Evolutionary conservation across 2,797 vertebrate genomes (phyloP), one percentile per base, ranked within the genome.

Genomic region (Phrynocephalus forsythii): DNA sequence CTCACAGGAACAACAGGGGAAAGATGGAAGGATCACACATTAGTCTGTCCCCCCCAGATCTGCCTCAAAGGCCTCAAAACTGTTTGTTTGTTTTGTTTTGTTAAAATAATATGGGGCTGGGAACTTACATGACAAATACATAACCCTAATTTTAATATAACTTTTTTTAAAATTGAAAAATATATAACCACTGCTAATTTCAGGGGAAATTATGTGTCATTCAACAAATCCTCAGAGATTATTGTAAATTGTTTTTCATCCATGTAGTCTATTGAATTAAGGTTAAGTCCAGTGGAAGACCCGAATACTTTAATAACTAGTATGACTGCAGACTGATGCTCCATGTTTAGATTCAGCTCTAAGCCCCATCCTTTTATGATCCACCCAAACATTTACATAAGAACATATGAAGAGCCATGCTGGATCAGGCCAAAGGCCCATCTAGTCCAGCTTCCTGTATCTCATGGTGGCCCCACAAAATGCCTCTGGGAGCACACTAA

Each of bases 221-320:
- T 15, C 38, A 38, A 22, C 76, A 86, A n/a, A 69, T 26, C 1
- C 18, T 56, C 52, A 7, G 9, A 5, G 30, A 38, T 24, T 13
- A 86, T 24, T 82, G 50, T 86, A 52, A 80, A 69, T 11, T 79
- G 28, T 4, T 91, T 78, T 7, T 91, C 80, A n/a, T 44, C 67
- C 90, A 2, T 79, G 90, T 63, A 86, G 38, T 83, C 82, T 77
- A 75, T n/a, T 76, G 87, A 89, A 83, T 75, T 66, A 79, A 86
- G 72, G 24, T 44, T 85, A 90, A 83, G 63, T 80, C 22, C 13
- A 85, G 5, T 16, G 60, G 52, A 85, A 80, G 22, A 63, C 26
- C 76, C 75, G 80, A 79, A 82, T 90, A 82, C 86, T 86, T 90
- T 90, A 88, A 78, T 83, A 89, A 78, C 73, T 83, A 86, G 22